Conservation (phyloP, 2,888 invertebrate genomes). For the Octodonta nipae region DNA sequence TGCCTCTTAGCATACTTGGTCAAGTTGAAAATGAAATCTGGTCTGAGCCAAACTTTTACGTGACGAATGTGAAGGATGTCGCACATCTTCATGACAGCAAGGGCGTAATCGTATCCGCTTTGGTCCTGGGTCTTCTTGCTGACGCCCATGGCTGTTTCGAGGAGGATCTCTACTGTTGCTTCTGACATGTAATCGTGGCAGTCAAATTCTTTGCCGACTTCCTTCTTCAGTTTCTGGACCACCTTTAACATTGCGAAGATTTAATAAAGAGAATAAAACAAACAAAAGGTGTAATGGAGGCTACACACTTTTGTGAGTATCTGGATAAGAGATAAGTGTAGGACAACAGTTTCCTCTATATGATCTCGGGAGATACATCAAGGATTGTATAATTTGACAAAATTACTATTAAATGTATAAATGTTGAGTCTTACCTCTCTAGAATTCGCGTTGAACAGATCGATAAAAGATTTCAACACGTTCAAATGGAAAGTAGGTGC, state of each 20-base stretch:
- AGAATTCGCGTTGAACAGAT: constrained; percentile 72
- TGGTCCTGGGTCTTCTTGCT: constrained; percentile 69
- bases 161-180: constrained; percentile 67
- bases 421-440: constrained; percentile 40
- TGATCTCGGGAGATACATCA: too few species aligned
- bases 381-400: too few species aligned
- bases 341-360: too few species aligned
- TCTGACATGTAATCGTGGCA: constrained; percentile 76
- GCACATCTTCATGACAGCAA: constrained; percentile 84
- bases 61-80: constrained; percentile 73
- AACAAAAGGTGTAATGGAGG: not conserved
- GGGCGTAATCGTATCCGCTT: constrained; percentile 68
- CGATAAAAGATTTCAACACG: constrained; percentile 74
- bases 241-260: too few species aligned
- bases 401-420: too few species aligned
- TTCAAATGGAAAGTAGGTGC: constrained; percentile 82
- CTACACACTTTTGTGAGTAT: not conserved
- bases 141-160: constrained; percentile 79
- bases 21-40: constrained; percentile 63
- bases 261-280: not conserved
- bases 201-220: constrained; percentile 59
- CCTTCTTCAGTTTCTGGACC: constrained; percentile 57
- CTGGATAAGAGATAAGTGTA: not conserved
- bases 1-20: constrained; percentile 64
- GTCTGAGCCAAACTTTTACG: constrained; percentile 64